Evolutionary conservation across 30 jellyfish, hydroid and myxozoan genomes (phyloP), one percentile per base, ranked within the genome.

Genomic region (Chrysaora quinquecirrha): DNA sequence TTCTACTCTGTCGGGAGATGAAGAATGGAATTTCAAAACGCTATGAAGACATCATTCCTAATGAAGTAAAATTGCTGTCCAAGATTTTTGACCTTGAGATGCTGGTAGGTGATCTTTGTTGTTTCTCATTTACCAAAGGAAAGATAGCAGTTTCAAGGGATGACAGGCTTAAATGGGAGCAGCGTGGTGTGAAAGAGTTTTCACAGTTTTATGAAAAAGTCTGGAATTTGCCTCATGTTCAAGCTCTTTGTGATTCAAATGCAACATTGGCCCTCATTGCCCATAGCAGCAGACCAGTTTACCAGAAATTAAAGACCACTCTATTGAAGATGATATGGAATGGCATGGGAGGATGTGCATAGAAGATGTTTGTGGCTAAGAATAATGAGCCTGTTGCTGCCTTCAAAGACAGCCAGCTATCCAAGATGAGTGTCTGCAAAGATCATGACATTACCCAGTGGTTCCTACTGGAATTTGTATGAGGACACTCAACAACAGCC

Each of bases 161-260:
- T 9, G 77, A 56, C 56, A 75, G 78, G 31, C n/a, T 29, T 3
- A 28, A 2, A 29, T 75, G 87, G 78, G 87, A 75, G 64, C 19
- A 50, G 23, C 1, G 20, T 49, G 87, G 77, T 11, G 21, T 2
- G 4, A 35, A 27, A 20, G 72, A 75, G 30, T 75, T 75, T 28
- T 21, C n/a, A n/a, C 35, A 30, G 11, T 75, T 75, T 64, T 75
- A 16, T 64, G 1, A 23, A 19, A 3, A 18, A 11, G 87, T 75
- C 9, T 75, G 87, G 64, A 31, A 24, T 2, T 21, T 75, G 62
- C 81, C 81, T 2, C 81, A 69, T 3, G 81, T 69, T 1, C n/a
- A 7, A 32, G 71, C 28, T 35, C 62, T 43, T 69, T 21, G 4
- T 3, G 64, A 31, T 11, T 3, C 16, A 4, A 33, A 69, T 10